phyloP scores from a whole-genome alignment of 2,797 vertebrate species.

The Sebastes jordani region DNA sequence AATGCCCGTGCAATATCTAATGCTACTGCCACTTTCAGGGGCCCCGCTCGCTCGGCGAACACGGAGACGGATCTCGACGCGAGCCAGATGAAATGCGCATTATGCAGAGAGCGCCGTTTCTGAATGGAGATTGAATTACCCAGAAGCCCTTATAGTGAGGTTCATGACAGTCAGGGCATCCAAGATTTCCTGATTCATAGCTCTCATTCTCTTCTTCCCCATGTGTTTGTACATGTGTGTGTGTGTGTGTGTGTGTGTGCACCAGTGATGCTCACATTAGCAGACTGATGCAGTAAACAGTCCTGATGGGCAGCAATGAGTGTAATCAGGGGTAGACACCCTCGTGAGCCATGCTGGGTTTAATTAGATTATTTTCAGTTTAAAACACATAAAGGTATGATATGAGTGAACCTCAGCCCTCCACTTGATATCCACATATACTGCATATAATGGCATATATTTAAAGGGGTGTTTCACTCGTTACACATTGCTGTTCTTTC shows the following conservation, averaged over 20 bases:
- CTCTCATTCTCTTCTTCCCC: neutral
- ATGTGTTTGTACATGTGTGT: neutral
- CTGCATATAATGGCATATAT: neutral
- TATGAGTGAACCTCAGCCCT: constrained; percentile 30
- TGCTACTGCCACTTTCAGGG: constrained; percentile 37
- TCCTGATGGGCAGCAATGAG: constrained; percentile 56
- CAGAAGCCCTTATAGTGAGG: constrained; percentile 49
- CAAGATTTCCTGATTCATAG: constrained; percentile 57
- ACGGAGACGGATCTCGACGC: constrained; percentile 40
- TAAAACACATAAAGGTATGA: constrained; percentile 40
- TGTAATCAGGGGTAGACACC: constrained; percentile 52
- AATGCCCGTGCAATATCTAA: constrained; percentile 43
- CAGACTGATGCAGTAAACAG: constrained; percentile 56
- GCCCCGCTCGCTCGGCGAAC: constrained; percentile 34
- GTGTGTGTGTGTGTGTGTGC: neutral
- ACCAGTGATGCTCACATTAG: constrained; percentile 35
- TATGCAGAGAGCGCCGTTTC: constrained; percentile 47
- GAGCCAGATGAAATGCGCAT: constrained; percentile 57
- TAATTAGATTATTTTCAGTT: constrained; percentile 69
- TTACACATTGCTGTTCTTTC: neutral
- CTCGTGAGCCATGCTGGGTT: constrained; percentile 52
- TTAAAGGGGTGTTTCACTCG: neutral
- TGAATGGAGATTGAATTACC: constrained; percentile 70
- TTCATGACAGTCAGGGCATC: constrained; percentile 56
- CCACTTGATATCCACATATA: neutral